A percentile compares a stretch with the other conserved stretches of the same genome.
Conservation (phyloP, 1,140 invertebrate species). For the Battus philenor region DNA sequence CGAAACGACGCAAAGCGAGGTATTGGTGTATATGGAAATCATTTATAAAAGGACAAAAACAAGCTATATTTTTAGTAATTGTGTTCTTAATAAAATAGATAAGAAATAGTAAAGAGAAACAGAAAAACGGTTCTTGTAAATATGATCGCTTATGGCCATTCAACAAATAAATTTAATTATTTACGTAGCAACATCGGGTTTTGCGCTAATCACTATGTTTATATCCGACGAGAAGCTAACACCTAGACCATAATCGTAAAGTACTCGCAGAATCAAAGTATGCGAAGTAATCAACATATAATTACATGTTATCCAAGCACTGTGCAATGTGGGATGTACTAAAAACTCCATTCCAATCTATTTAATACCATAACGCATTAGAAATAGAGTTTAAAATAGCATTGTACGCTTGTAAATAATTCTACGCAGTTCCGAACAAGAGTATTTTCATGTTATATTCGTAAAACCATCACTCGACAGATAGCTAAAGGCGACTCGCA, state of each 20-base stretch:
- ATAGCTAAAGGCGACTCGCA: constrained; percentile 17
- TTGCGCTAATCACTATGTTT: constrained; percentile 20
- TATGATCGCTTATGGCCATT: constrained; percentile 23
- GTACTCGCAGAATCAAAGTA: constrained; percentile 26
- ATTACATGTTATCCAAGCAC: constrained; percentile 22
- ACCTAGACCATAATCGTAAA: constrained; percentile 23
- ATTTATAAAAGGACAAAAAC: too few species aligned
- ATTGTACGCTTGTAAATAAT: constrained; percentile 1
- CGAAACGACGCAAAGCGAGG: too few species aligned
- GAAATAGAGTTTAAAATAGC: constrained; percentile 15
- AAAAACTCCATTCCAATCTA: too few species aligned
- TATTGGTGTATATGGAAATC: too few species aligned
- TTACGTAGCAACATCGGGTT: constrained; percentile 1
- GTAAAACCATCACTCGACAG: constrained; percentile 22
- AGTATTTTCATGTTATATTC: constrained; percentile 20
- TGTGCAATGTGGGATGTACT: constrained; percentile 1
- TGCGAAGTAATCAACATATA: constrained; percentile 29
- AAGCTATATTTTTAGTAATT: too few species aligned
- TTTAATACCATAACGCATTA: constrained; percentile 3
- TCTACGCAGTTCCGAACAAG: background rate
- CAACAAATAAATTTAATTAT: constrained; percentile 22
- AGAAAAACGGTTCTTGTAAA: constrained; percentile 12
- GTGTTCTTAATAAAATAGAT: too few species aligned
- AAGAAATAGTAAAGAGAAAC: too few species aligned
- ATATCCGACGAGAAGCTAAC: constrained; percentile 17